A percentile compares a stretch with the other conserved stretches of the same genome.
phyloP scores from a whole-genome alignment of 2,797 vertebrate genomes.

The Sternarchorhynchus goeldii region DNA sequence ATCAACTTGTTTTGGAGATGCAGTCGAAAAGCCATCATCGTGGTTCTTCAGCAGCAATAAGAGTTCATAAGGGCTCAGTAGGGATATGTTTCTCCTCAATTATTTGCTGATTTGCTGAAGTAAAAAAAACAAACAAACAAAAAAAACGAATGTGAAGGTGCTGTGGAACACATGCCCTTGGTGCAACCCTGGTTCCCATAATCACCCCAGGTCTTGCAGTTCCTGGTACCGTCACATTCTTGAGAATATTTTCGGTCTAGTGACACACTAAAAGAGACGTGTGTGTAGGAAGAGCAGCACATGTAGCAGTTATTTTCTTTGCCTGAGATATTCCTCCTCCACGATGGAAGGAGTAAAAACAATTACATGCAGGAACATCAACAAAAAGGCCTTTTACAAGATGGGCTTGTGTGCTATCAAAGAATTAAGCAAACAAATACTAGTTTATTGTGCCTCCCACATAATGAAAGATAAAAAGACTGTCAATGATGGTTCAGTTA shows the following conservation, averaged over 20 bases:
- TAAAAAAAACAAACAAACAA: no score
- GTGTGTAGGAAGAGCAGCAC: conserved; percentile 18
- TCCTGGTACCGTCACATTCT: not conserved
- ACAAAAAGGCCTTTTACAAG: conserved; percentile 20
- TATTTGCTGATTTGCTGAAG: no score
- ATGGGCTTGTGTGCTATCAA: conserved; percentile 22
- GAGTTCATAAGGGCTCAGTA: no score
- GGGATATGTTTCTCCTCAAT: no score
- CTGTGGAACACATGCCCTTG: no score
- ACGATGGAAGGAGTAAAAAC: conserved; percentile 9
- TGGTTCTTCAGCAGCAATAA: no score
- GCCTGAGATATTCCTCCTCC: conserved; percentile 34
- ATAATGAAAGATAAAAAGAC: conserved; percentile 34
- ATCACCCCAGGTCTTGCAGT: not conserved
- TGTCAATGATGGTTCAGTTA: conserved; percentile 23
- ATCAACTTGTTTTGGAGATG: not conserved
- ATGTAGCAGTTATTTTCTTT: conserved; percentile 20
- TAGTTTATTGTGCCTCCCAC: conserved; percentile 30
- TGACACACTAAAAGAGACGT: not conserved
- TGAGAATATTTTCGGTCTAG: no score
- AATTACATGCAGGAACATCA: conserved; percentile 26
- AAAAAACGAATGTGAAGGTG: no score
- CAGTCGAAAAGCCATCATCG: no score
- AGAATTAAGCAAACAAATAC: conserved; percentile 47
- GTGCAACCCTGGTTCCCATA: not conserved